Conservation (phyloP, 1,140 invertebrate genomes). For the Drosophila watanabei region DNA sequence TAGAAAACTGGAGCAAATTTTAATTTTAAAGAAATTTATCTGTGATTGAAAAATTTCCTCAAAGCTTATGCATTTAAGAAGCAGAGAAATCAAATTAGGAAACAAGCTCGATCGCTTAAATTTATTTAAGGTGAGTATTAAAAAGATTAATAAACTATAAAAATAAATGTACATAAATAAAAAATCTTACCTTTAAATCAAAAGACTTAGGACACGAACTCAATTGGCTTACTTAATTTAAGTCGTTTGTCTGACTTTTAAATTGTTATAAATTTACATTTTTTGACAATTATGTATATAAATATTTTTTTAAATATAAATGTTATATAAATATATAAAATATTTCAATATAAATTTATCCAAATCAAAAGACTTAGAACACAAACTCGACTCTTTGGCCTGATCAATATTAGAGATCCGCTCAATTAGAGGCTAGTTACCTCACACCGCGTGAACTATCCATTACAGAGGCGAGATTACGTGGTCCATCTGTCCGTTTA, state of each 20-base stretch:
- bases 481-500: slow-evolving; percentile 26
- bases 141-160: no score
- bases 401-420: slow-evolving; percentile 18
- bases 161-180: background rate
- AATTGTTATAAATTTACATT: background rate
- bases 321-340: background rate
- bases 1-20: background rate
- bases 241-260: background rate
- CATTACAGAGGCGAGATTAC: slow-evolving; percentile 41
- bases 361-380: slow-evolving; percentile 28
- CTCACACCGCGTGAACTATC: slow-evolving; percentile 24
- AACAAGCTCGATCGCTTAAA: slow-evolving; percentile 8
- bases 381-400: slow-evolving; percentile 8
- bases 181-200: background rate
- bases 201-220: slow-evolving; percentile 37
- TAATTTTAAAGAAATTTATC: background rate
- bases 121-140: no score
- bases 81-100: slow-evolving; percentile 10
- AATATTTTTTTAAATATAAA: background rate
- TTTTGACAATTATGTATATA: background rate
- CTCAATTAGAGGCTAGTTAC: slow-evolving; percentile 35
- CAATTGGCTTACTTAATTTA: background rate
- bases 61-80: no score
- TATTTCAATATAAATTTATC: background rate
- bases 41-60: background rate